A percentile compares a stretch with the other conserved stretches of the same genome.
phyloP scores from a whole-genome alignment of 1,140 invertebrate species.

The Diachasmimorpha longicaudata region DNA sequence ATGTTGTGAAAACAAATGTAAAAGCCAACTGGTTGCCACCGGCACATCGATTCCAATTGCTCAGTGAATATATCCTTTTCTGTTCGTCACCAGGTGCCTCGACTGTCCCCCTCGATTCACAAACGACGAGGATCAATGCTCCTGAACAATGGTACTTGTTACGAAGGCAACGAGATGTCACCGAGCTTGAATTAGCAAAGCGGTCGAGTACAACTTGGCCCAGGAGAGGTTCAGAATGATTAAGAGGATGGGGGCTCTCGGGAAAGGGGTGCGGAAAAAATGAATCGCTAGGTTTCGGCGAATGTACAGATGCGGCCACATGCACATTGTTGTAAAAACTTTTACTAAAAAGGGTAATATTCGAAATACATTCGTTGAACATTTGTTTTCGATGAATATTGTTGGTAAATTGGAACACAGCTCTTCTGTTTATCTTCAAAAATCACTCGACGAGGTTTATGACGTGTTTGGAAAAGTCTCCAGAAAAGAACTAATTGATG shows the following conservation, averaged over 20 bases:
- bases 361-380: too few relatives aligned
- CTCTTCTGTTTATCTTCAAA: too few relatives aligned
- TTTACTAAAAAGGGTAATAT: too few relatives aligned
- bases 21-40: slow-evolving; percentile 12
- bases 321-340: too few relatives aligned
- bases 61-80: slow-evolving; percentile 39
- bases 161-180: slow-evolving; percentile 56
- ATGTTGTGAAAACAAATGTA: slow-evolving; percentile 52
- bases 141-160: slow-evolving; percentile 56
- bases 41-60: slow-evolving; percentile 36
- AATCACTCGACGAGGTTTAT: too few relatives aligned
- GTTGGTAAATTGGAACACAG: too few relatives aligned
- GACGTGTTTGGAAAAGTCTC: too few relatives aligned
- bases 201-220: slow-evolving; percentile 19
- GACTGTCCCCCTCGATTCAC: slow-evolving; percentile 30
- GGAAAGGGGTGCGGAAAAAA: background rate
- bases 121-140: slow-evolving; percentile 40
- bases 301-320: slow-evolving; percentile 10
- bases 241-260: background rate
- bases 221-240: background rate
- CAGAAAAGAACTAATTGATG: too few relatives aligned
- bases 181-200: slow-evolving; percentile 55
- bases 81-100: slow-evolving; percentile 27
- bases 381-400: too few relatives aligned
- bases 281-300: background rate